Evolutionary conservation across 2,113 vertebrate genomes (phyloP), one percentile per base, ranked within the genome.

Genomic region (Tympanuchus pallidicinctus): DNA sequence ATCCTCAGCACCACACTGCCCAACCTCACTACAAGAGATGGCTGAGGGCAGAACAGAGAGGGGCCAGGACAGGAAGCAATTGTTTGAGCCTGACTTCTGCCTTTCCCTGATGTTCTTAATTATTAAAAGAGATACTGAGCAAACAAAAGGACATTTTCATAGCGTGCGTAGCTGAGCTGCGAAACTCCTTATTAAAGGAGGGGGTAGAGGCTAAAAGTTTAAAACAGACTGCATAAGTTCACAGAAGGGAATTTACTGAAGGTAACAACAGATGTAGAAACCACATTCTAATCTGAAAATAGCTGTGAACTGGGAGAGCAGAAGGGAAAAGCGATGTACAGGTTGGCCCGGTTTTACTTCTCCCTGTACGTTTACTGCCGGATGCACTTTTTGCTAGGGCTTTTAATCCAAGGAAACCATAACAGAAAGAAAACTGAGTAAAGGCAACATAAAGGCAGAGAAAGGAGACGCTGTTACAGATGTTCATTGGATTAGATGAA

Each of bases 311-410:
- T 56, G 64, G 76, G 42, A 71, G 66, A 90, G 54, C 75, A 89
- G 81, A 86, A 67, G 50, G 72, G 80, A 56, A n/a, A 50, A 40
- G 30, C 5, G 57, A 24, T 36, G 32, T 1, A 88, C 92, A 45
- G 56, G 90, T 94, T 74, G 74, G 64, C 47, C 88, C 76, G 73
- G 90, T 82, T 95, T 71, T 32, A 21, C 50, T 71, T 19, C 70
- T 52, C 67, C 75, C 32, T 59, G 10, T 0, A 1, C 13, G 3
- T 54, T 84, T 32, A 28, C 56, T 79, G 52, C 52, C 3, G 8
- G 48, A 73, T 19, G 17, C 8, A 5, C 42, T 63, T 94, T 79
- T 70, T 56, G 30, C 43, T 75, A 34, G 30, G 21, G 24, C 22
- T 94, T 92, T 71, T 66, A 40, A 61, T 34, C 6, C 11, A 71